These are phyloP conservation scores for Dryadula phaetusa DNA, from an alignment of 2,888 invertebrate species.

Conservation along the genomic window DNA sequence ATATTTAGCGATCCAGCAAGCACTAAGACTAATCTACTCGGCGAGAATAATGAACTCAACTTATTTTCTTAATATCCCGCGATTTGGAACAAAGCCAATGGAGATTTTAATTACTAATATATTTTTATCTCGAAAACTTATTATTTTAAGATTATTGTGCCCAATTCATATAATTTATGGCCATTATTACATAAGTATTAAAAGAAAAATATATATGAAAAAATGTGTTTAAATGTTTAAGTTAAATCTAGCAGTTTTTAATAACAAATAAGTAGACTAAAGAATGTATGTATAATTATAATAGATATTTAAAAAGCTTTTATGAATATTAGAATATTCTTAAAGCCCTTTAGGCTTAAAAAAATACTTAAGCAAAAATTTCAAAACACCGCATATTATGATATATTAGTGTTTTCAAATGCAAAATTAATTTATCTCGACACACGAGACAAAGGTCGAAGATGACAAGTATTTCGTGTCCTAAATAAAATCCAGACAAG, in stretches of 20 bases:
- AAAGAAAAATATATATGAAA: too few species aligned
- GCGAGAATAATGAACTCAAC: conserved; percentile 8
- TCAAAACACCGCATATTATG: background rate
- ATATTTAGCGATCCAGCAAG: conserved; percentile 20
- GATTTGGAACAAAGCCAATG: conserved; percentile 35
- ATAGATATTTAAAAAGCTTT: too few species aligned
- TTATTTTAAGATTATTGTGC: background rate
- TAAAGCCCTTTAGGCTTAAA: background rate
- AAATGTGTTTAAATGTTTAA: too few species aligned
- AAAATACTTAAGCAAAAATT: background rate
- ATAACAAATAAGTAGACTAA: too few species aligned
- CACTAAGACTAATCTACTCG: conserved; percentile 19
- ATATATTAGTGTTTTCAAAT: background rate
- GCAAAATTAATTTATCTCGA: conserved; percentile 15
- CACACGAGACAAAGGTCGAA: conserved; percentile 23
- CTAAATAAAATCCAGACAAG: conserved; percentile 24
- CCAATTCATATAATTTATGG: background rate
- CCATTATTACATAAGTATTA: background rate
- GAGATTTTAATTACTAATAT: conserved; percentile 21
- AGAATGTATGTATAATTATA: too few species aligned
- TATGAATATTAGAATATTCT: too few species aligned
- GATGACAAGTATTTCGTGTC: conserved; percentile 14
- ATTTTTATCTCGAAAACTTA: background rate
- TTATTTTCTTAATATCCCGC: conserved; percentile 36
- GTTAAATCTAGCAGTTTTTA: background rate